A percentile compares a stretch with the other conserved stretches of the same genome.
Conservation (phyloP, 2,888 invertebrate genomes). For the Autographa gamma region DNA sequence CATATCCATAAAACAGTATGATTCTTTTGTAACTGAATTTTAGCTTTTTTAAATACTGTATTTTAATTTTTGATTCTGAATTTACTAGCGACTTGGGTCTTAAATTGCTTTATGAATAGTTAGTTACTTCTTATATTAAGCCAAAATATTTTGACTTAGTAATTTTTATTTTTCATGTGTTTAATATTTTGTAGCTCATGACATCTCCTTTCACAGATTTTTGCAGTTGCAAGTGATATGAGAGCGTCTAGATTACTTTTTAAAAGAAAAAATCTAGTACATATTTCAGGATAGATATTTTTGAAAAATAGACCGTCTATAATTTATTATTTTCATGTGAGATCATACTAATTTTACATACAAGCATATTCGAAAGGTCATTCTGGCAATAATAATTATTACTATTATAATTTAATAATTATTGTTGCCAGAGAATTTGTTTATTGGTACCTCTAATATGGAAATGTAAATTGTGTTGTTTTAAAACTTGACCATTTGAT, state of each 20-base stretch:
- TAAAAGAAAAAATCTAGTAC: constrained; percentile 40
- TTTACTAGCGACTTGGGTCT: too few species aligned
- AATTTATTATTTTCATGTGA: constrained; percentile 44
- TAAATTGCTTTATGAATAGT: too few species aligned
- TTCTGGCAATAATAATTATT: constrained; percentile 48
- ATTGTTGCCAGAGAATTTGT: constrained; percentile 37
- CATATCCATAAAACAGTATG: not conserved
- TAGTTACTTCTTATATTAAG: too few species aligned
- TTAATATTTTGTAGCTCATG: constrained; percentile 38
- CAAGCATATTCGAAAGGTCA: constrained; percentile 35
- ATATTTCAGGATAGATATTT: constrained; percentile 42
- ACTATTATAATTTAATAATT: constrained; percentile 31
- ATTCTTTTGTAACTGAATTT: too few species aligned
- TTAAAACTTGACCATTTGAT: constrained; percentile 23
- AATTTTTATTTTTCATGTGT: not conserved
- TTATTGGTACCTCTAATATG: constrained; percentile 27
- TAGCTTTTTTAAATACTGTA: too few species aligned
- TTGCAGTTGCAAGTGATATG: constrained; percentile 61
- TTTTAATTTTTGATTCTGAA: too few species aligned
- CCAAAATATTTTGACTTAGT: not conserved
- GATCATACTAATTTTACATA: constrained; percentile 55
- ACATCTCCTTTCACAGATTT: constrained; percentile 45
- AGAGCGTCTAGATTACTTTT: constrained; percentile 55
- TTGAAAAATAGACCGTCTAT: constrained; percentile 44
- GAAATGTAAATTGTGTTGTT: constrained; percentile 20